A percentile compares a stretch with the other conserved stretches of the same genome.
Conservation (phyloP, 2,797 vertebrate species). For the Hyperoplus immaculatus region DNA sequence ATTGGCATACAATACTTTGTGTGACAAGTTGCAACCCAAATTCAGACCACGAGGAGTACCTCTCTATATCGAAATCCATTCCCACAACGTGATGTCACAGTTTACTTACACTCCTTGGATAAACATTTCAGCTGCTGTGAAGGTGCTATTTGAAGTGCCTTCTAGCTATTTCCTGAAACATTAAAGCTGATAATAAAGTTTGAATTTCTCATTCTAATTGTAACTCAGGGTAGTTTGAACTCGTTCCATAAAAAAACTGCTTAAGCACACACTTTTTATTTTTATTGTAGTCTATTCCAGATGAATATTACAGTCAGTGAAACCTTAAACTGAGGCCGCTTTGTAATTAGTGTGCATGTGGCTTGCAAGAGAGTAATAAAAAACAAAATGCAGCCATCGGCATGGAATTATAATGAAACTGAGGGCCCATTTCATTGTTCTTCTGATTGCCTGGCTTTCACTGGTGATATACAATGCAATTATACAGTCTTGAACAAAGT, state of each 20-base stretch:
- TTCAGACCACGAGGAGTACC: not conserved
- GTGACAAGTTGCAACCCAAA: not conserved
- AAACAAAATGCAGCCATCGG: slow-evolving; percentile 33
- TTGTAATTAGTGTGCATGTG: slow-evolving; percentile 28
- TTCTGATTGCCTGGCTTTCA: slow-evolving; percentile 41
- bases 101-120: too few species aligned
- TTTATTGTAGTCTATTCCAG: slow-evolving; percentile 10
- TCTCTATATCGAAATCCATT: too few species aligned
- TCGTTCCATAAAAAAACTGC: not conserved
- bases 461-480: slow-evolving; percentile 54
- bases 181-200: not conserved
- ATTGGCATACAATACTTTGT: not conserved
- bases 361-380: slow-evolving; percentile 41
- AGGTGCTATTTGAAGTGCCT: not conserved
- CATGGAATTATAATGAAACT: slow-evolving; percentile 44
- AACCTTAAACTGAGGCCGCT: slow-evolving; percentile 9
- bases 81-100: too few species aligned
- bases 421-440: slow-evolving; percentile 23
- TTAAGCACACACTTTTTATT: slow-evolving; percentile 2
- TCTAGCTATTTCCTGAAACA: not conserved
- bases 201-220: not conserved
- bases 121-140: not conserved
- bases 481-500: slow-evolving; percentile 23
- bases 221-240: not conserved
- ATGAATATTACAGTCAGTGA: slow-evolving; percentile 22